Conservation (phyloP, 1,140 invertebrate species). For the Atopsyche davidsoni region DNA sequence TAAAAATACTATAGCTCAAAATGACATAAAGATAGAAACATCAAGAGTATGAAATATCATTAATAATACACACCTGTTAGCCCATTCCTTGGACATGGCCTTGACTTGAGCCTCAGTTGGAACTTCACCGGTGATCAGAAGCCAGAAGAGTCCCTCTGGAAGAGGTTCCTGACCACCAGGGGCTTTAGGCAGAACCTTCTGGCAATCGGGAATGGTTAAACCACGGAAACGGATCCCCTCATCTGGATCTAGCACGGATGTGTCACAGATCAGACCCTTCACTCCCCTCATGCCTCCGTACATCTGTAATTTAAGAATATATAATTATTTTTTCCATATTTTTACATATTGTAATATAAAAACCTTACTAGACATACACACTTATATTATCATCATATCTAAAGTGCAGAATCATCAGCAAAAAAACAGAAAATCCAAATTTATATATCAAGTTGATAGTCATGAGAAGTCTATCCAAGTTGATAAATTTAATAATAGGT, state of each 20-base stretch:
- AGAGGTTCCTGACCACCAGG: slow-evolving; percentile 80
- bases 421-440: too few relatives aligned
- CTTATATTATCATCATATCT: too few relatives aligned
- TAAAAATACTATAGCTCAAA: not conserved
- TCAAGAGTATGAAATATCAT: too few relatives aligned
- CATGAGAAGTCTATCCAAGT: too few relatives aligned
- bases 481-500: too few relatives aligned
- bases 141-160: slow-evolving; percentile 95
- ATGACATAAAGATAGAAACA: not conserved
- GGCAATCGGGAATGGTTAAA: slow-evolving; percentile 92
- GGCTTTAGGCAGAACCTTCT: slow-evolving; percentile 83
- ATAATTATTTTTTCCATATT: too few relatives aligned
- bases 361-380: too few relatives aligned
- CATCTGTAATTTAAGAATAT: slow-evolving; percentile 54
- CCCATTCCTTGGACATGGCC: slow-evolving; percentile 87
- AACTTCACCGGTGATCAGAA: slow-evolving; percentile 87
- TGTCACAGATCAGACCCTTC: slow-evolving; percentile 90
- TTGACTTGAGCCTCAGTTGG: slow-evolving; percentile 79
- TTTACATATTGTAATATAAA: too few relatives aligned
- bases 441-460: too few relatives aligned
- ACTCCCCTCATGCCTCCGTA: slow-evolving; percentile 98
- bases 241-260: slow-evolving; percentile 90
- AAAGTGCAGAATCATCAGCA: too few relatives aligned
- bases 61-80: slow-evolving; percentile 64
- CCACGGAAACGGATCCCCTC: slow-evolving; percentile 95